Conservation (phyloP, 2,888 invertebrate species). For the Chloromyia formosa region DNA sequence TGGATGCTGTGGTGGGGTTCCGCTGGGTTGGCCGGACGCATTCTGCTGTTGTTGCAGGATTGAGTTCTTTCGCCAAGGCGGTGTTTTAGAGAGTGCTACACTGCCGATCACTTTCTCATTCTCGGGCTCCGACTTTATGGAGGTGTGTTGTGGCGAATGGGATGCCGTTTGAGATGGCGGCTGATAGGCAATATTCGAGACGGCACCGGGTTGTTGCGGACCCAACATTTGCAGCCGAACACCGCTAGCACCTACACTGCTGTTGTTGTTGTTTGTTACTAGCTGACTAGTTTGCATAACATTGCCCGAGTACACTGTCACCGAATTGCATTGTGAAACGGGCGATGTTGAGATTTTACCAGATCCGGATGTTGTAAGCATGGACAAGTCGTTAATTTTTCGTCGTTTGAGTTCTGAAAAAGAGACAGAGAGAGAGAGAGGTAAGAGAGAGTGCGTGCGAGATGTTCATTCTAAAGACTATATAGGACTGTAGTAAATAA, state of each 20-base stretch:
- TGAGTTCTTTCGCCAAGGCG: constrained; percentile 55
- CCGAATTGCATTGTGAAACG: constrained; percentile 49
- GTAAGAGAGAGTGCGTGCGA: too few relatives aligned
- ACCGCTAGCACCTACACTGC: not conserved
- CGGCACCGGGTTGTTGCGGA: constrained; percentile 14
- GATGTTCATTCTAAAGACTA: too few relatives aligned
- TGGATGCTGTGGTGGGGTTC: not conserved
- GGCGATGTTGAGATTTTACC: constrained; percentile 49
- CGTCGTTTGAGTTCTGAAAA: constrained; percentile 56
- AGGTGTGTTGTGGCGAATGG: constrained; percentile 43
- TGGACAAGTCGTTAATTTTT: constrained; percentile 52
- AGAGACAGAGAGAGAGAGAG: constrained; percentile 8
- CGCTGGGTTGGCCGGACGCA: constrained; percentile 1
- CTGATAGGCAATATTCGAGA: constrained; percentile 33
- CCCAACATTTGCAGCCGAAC: constrained; percentile 33
- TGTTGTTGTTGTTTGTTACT: constrained; percentile 21
- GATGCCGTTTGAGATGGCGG: constrained; percentile 4
- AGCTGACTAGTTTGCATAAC: constrained; percentile 50
- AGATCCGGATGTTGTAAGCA: constrained; percentile 22
- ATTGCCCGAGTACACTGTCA: constrained; percentile 48
- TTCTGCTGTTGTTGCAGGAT: constrained; percentile 44
- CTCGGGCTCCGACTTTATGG: constrained; percentile 21
- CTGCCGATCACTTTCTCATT: constrained; percentile 52
- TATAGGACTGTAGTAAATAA: too few relatives aligned
- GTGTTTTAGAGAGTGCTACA: constrained; percentile 53